phyloP scores from a whole-genome alignment of 2,888 invertebrate species.

The Thyatira batis region DNA sequence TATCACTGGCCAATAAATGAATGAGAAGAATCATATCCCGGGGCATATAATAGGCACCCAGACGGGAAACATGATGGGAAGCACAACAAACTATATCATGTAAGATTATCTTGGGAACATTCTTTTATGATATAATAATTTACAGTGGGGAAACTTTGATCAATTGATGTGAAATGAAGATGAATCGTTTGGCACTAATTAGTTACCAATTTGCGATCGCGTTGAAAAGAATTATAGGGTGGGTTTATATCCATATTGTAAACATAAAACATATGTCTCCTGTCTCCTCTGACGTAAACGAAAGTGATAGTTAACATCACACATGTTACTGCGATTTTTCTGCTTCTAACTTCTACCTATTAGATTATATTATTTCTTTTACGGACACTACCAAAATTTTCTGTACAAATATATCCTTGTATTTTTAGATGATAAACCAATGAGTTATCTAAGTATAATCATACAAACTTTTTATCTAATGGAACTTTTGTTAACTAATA shows the following conservation, averaged over 20 bases:
- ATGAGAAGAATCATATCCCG: conserved; percentile 43
- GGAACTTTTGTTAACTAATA: too few species aligned
- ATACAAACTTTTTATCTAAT: too few species aligned
- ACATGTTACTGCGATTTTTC: too few species aligned
- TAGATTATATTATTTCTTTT: too few species aligned
- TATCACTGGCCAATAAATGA: conserved; percentile 48
- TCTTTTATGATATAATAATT: conserved; percentile 63
- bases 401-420: too few species aligned
- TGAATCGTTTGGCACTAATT: conserved; percentile 47
- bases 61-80: conserved; percentile 57
- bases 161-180: conserved; percentile 57
- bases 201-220: conserved; percentile 20
- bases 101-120: conserved; percentile 64
- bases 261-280: conserved; percentile 17
- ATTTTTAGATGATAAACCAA: too few species aligned
- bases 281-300: too few species aligned
- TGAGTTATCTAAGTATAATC: too few species aligned
- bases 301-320: too few species aligned
- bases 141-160: conserved; percentile 49
- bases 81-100: conserved; percentile 41
- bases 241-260: background rate
- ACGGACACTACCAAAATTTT: too few species aligned
- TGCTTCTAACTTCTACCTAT: too few species aligned
- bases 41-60: conserved; percentile 48
- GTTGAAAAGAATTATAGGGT: conserved; percentile 6